Conservation (phyloP, 2,888 invertebrate genomes). For the Orthosia cruda region DNA sequence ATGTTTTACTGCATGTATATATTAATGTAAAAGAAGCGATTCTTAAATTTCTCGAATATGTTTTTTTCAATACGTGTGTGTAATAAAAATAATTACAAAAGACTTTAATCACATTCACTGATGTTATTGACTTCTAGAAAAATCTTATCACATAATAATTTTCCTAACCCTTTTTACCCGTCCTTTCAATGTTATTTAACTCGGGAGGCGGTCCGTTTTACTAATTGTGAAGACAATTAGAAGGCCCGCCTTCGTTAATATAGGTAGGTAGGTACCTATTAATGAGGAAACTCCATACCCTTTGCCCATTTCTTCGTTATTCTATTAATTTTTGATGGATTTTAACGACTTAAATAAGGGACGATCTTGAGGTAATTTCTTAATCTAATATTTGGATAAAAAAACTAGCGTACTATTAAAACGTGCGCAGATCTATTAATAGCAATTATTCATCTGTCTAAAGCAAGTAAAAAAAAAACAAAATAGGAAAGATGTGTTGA, state of each 20-base stretch:
- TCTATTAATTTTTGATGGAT: conserved; percentile 53
- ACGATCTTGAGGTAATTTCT: background rate
- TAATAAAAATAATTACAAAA: too few relatives aligned
- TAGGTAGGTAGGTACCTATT: conserved; percentile 75
- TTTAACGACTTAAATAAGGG: conserved; percentile 23
- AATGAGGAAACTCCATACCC: conserved; percentile 85
- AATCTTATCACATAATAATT: background rate
- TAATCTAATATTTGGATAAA: background rate
- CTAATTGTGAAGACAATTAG: conserved; percentile 90
- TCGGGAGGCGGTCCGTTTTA: conserved; percentile 59
- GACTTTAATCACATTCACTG: too few relatives aligned
- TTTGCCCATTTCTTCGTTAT: conserved; percentile 67
- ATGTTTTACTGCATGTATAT: background rate
- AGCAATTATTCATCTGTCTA: background rate
- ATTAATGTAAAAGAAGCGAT: too few relatives aligned
- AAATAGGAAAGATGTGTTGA: too few relatives aligned
- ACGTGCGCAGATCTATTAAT: background rate
- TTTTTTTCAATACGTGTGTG: too few relatives aligned
- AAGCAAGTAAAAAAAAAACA: background rate
- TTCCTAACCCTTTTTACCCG: conserved; percentile 1
- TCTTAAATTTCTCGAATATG: too few relatives aligned
- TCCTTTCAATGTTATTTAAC: conserved; percentile 33
- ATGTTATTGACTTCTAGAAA: background rate
- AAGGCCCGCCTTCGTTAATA: conserved; percentile 80
- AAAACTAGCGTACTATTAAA: background rate